Conservation (phyloP, 2,797 vertebrate genomes). For the Etheostoma nigrum region DNA sequence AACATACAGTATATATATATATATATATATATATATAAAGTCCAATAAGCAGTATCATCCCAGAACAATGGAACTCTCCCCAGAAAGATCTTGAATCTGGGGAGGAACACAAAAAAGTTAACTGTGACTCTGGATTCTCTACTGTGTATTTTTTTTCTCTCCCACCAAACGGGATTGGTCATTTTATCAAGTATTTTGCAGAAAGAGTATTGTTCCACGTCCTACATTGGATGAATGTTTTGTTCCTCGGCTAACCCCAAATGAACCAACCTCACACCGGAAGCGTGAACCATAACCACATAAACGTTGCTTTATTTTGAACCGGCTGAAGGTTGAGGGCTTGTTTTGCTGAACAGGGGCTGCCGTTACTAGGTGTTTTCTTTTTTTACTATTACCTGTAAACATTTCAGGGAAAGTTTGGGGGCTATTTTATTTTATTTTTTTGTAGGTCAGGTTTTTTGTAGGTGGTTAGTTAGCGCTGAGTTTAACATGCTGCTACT, state of each 20-base stretch:
- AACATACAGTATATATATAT: neutral
- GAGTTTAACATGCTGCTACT: slow-evolving; percentile 72
- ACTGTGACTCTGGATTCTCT: slow-evolving; percentile 61
- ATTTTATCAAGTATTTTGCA: slow-evolving; percentile 69
- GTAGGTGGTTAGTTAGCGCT: slow-evolving; percentile 53
- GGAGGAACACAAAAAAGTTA: slow-evolving; percentile 17
- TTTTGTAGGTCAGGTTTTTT: slow-evolving; percentile 58
- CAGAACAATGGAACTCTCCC: slow-evolving; percentile 30
- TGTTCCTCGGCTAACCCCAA: slow-evolving; percentile 54
- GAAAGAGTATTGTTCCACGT: slow-evolving; percentile 64
- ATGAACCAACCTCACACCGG: slow-evolving; percentile 67
- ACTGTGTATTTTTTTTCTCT: slow-evolving; percentile 47
- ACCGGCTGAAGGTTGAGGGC: slow-evolving; percentile 54
- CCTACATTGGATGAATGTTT: slow-evolving; percentile 63
- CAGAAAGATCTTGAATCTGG: slow-evolving; percentile 29
- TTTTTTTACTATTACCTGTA: slow-evolving; percentile 55
- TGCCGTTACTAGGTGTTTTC: slow-evolving; percentile 46
- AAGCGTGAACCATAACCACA: slow-evolving; percentile 56
- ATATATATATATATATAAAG: neutral
- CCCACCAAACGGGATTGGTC: slow-evolving; percentile 35
- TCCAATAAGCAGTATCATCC: slow-evolving; percentile 25
- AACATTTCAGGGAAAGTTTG: slow-evolving; percentile 72
- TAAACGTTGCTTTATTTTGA: slow-evolving; percentile 59
- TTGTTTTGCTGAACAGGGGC: slow-evolving; percentile 62
- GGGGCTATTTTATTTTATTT: slow-evolving; percentile 35